Base-by-base conservation (phyloP, 92 coral and sea anemone species). In the Virgularia gustaviana region DNA sequence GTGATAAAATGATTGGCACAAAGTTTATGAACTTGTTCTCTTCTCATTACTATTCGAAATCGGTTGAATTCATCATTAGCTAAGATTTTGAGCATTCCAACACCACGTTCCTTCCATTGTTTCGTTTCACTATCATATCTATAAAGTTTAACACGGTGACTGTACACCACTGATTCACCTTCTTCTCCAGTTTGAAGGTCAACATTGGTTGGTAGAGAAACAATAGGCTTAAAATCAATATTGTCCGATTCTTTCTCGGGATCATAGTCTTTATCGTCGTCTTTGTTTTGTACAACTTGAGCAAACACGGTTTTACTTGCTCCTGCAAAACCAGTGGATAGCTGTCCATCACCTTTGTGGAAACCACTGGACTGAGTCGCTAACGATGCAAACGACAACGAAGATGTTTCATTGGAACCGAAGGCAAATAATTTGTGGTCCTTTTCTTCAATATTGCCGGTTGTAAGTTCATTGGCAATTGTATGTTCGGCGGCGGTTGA, bases 101-200 rank as follows among this genome's bases (percentile, higher is more conserved):
- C 56, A 41, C 99, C 99, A 60, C 99, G 86, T 41, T 94, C 99
- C 58, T 94, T 94, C 99, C 99, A 94, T 65, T 87, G 95, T 3
- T 83, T 79, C n/a, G 80, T 37, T 7, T 73, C 87, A 32, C 77
- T 38, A 60, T 87, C 96, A 57, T 72, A 89, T 42, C 96, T 83
- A 74, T 60, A 94, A 65, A 94, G 76, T 77, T 87, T 89, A 32
- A 94, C 95, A 65, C 99, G 92, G 16, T 82, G 85, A 57, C 95
- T 79, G 60, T 84, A 89, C 70, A 87, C 75, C 1, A 78, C 78
- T 18, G 65, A 73, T 45, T 94, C 94, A 44, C 78, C 80, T 72
- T 94, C 99, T 55, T 94, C 99, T 10, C 99, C 99, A 53, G 96
- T 94, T 49, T 49, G 78, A 31, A 76, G 82, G n/a, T n/a, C n/a